These are phyloP conservation scores for Platyrinchus mystaceus DNA, from an alignment of 2,797 vertebrate genomes.

Conservation along the genomic window DNA sequence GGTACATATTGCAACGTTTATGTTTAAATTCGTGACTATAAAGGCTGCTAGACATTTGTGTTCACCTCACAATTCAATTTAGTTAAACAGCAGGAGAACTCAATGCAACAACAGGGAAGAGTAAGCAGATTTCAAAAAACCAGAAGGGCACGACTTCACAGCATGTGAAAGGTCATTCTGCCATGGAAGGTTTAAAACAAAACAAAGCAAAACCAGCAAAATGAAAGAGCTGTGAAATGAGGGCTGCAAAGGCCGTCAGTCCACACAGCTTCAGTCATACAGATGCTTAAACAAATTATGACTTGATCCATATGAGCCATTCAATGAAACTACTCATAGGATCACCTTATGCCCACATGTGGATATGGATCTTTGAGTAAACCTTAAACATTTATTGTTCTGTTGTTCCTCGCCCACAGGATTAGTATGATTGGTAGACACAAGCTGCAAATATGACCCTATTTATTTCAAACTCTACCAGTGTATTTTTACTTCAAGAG, in stretches of 20 bases:
- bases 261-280: background rate
- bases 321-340: background rate
- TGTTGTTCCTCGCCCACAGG: background rate
- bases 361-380: background rate
- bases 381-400: background rate
- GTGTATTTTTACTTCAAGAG: background rate
- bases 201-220: background rate
- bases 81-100: conserved; percentile 18
- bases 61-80: conserved; percentile 16
- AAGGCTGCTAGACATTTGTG: conserved; percentile 22
- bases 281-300: background rate
- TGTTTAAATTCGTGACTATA: background rate
- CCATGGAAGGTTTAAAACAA: conserved; percentile 18
- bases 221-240: background rate
- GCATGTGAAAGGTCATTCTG: conserved; percentile 46
- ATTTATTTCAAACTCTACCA: background rate
- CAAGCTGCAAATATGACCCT: background rate
- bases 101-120: conserved; percentile 15
- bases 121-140: conserved; percentile 10
- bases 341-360: background rate
- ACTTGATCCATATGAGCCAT: background rate
- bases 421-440: background rate
- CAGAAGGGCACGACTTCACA: conserved; percentile 16
- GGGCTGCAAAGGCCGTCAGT: background rate
- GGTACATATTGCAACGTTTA: background rate